Evolutionary conservation across 2,888 invertebrate genomes (phyloP).

Genomic region (Euplagia quadripunctaria): DNA sequence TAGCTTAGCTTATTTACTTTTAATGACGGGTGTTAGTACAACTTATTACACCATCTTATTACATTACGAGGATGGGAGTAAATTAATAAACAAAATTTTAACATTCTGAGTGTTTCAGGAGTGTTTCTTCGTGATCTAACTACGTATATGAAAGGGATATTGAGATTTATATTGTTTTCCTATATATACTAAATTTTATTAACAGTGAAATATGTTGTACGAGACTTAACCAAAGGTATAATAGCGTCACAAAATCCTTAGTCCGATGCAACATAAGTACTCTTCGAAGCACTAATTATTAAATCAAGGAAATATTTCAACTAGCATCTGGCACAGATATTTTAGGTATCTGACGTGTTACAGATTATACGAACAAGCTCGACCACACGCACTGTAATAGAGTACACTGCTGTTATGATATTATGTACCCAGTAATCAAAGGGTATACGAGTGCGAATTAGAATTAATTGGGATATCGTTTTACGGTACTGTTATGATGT

Average conservation of each 20-base stretch:
- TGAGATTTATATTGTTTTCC: no score
- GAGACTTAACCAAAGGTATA: no score
- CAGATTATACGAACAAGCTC: conserved; percentile 4
- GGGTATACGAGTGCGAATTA: conserved; percentile 34
- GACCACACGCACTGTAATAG: background rate
- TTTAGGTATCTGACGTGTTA: background rate
- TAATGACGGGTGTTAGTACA: no score
- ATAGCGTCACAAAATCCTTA: no score
- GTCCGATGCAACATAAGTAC: background rate
- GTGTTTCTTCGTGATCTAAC: no score
- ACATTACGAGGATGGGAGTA: no score
- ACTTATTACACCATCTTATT: no score
- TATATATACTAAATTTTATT: no score
- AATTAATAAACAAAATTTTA: no score
- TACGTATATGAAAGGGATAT: no score
- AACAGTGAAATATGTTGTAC: background rate
- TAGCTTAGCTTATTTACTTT: no score
- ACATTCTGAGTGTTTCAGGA: no score
- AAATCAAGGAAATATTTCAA: conserved; percentile 6
- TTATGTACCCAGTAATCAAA: conserved; percentile 22
- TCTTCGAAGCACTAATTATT: background rate
- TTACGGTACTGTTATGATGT: background rate
- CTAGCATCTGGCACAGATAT: conserved; percentile 12
- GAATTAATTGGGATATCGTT: conserved; percentile 33
- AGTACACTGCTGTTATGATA: background rate